phyloP scores from a whole-genome alignment of 2,888 invertebrate species.

The Toxonevra muliebris region DNA sequence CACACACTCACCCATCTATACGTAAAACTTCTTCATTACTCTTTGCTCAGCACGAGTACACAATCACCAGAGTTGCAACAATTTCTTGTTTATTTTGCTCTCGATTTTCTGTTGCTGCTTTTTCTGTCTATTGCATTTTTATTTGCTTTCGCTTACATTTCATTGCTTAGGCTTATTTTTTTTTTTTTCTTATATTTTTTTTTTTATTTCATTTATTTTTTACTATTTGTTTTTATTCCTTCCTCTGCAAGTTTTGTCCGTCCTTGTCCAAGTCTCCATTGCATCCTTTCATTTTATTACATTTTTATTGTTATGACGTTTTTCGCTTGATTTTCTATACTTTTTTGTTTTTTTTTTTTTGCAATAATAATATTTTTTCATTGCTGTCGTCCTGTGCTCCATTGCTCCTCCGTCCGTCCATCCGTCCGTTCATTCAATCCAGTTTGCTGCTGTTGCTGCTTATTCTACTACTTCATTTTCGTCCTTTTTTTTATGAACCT shows the following conservation, averaged over 20 bases:
- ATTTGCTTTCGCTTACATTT: constrained; percentile 3
- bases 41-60: too few relatives aligned
- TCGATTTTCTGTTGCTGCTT: too few relatives aligned
- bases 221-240: background rate
- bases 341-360: background rate
- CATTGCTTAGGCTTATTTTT: constrained; percentile 1
- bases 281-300: background rate
- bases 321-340: background rate
- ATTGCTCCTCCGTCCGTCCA: too few relatives aligned
- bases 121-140: background rate
- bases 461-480: background rate
- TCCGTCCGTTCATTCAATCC: too few relatives aligned
- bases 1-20: background rate
- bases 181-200: constrained; percentile 3
- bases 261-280: too few relatives aligned
- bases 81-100: too few relatives aligned
- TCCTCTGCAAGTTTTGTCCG: background rate
- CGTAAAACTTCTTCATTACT: background rate
- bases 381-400: too few relatives aligned
- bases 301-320: background rate
- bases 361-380: background rate
- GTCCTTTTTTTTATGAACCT: background rate
- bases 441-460: constrained; percentile 9
- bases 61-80: too few relatives aligned
- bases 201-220: background rate